A percentile compares a stretch with the other conserved stretches of the same genome.
These are phyloP conservation scores for Cyclophora albipunctata DNA, from an alignment of 2,888 invertebrate species.

Conservation along the genomic window DNA sequence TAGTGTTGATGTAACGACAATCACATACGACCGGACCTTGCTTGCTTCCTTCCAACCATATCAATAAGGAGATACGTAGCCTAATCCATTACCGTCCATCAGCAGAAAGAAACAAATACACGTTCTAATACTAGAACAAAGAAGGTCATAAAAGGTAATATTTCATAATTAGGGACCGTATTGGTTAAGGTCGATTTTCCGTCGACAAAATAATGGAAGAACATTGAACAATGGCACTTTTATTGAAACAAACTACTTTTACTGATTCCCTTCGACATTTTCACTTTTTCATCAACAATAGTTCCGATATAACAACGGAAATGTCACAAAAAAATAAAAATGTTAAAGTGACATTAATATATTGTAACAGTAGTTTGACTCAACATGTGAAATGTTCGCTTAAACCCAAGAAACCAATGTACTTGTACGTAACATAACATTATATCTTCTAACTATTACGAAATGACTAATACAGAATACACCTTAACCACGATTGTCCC, in stretches of 20 bases:
- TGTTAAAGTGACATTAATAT: no score
- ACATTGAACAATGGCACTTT: constrained; percentile 24
- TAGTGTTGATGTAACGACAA: constrained; percentile 13
- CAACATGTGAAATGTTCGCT: no score
- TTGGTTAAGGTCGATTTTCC: constrained; percentile 34
- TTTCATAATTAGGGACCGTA: neutral
- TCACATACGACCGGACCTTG: constrained; percentile 16
- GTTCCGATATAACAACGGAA: no score
- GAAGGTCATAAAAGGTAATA: neutral
- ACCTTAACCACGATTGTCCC: constrained; percentile 40
- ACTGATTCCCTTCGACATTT: no score
- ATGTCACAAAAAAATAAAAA: no score
- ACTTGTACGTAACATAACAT: constrained; percentile 46
- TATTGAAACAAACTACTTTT: no score
- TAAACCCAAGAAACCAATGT: constrained; percentile 35
- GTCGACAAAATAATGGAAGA: constrained; percentile 58
- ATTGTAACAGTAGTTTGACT: no score
- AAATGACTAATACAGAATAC: constrained; percentile 43
- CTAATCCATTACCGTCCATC: constrained; percentile 6
- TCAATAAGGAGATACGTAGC: constrained; percentile 10
- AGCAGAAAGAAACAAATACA: constrained; percentile 32
- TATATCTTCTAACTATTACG: constrained; percentile 35
- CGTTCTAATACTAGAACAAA: constrained; percentile 16
- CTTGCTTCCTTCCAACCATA: constrained; percentile 18
- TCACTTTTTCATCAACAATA: no score